A percentile compares a stretch with the other conserved stretches of the same genome.
phyloP scores from a whole-genome alignment of 2,888 invertebrate species.

The Melolontha melolontha region DNA sequence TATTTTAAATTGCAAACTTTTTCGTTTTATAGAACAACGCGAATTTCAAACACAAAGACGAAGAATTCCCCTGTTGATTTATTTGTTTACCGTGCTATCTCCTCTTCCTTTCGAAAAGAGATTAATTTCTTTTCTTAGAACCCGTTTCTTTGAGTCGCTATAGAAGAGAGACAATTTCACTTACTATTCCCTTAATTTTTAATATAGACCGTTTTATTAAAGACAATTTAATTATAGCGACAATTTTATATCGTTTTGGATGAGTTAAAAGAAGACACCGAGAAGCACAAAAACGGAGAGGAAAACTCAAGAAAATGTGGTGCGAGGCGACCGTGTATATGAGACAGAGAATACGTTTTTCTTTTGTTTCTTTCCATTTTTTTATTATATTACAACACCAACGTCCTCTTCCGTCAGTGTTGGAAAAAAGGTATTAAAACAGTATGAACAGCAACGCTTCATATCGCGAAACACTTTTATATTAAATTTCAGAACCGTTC shows the following conservation, averaged over 20 bases:
- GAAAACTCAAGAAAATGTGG: not conserved
- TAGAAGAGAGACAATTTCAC: conserved; percentile 2
- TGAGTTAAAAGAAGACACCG: too few species aligned
- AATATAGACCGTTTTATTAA: conserved; percentile 22
- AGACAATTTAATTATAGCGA: conserved; percentile 35
- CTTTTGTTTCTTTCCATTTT: conserved; percentile 28
- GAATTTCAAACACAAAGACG: too few species aligned
- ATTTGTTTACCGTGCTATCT: too few species aligned
- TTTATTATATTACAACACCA: too few species aligned
- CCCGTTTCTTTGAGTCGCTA: too few species aligned
- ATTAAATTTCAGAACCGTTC: conserved; percentile 49
- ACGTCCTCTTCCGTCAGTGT: too few species aligned
- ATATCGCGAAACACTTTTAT: conserved; percentile 49
- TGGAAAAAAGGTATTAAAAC: conserved; percentile 48
- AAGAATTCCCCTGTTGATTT: too few species aligned
- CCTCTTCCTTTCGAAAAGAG: too few species aligned
- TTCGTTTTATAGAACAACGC: too few species aligned
- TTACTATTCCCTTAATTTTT: conserved; percentile 28
- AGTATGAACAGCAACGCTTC: conserved; percentile 48
- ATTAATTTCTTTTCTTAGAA: too few species aligned
- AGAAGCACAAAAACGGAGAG: too few species aligned
- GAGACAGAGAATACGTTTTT: conserved; percentile 1
- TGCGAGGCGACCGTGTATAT: conserved; percentile 2
- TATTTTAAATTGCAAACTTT: too few species aligned
- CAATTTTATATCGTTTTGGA: conserved; percentile 30